Conservation (phyloP, 1,140 invertebrate genomes). For the Hetaerina americana region DNA sequence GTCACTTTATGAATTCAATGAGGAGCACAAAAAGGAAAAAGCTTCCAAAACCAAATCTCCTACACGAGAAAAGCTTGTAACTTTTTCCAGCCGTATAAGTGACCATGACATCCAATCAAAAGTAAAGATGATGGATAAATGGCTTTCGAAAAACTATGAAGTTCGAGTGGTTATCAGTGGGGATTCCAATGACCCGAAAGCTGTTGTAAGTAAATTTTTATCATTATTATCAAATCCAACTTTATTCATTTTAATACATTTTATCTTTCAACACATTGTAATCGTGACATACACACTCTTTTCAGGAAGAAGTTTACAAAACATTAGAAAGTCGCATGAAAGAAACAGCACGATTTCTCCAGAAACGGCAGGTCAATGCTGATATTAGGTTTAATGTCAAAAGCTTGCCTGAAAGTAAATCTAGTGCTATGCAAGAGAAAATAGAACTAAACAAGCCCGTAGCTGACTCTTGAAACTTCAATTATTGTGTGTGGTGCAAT, state of each 20-base stretch:
- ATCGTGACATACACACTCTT: neutral
- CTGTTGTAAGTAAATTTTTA: slow-evolving; percentile 30
- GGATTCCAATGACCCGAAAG: slow-evolving; percentile 29
- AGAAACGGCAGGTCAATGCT: slow-evolving; percentile 40
- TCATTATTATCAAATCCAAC: slow-evolving; percentile 6
- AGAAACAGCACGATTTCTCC: slow-evolving; percentile 32
- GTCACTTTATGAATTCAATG: slow-evolving; percentile 24
- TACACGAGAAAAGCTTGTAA: slow-evolving; percentile 43
- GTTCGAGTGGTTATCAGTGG: slow-evolving; percentile 42
- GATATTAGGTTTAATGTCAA: slow-evolving; percentile 40
- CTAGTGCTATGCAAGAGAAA: too few species aligned
- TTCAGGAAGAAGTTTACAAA: slow-evolving; percentile 37
- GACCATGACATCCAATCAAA: slow-evolving; percentile 47
- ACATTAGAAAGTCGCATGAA: slow-evolving; percentile 34
- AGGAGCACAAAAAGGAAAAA: slow-evolving; percentile 24
- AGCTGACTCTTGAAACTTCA: too few species aligned
- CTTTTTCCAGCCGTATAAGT: slow-evolving; percentile 41
- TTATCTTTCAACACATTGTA: slow-evolving; percentile 15
- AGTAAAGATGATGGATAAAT: slow-evolving; percentile 45
- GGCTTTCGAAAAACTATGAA: slow-evolving; percentile 44
- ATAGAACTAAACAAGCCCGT: too few species aligned
- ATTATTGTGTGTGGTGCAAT: too few species aligned
- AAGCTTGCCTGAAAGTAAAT: neutral
- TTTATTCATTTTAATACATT: slow-evolving; percentile 14
- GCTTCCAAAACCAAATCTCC: slow-evolving; percentile 18